Evolutionary conservation across 2,888 invertebrate species (phyloP), one percentile per base, ranked within the genome.

Genomic region (Megastigmus dorsalis): DNA sequence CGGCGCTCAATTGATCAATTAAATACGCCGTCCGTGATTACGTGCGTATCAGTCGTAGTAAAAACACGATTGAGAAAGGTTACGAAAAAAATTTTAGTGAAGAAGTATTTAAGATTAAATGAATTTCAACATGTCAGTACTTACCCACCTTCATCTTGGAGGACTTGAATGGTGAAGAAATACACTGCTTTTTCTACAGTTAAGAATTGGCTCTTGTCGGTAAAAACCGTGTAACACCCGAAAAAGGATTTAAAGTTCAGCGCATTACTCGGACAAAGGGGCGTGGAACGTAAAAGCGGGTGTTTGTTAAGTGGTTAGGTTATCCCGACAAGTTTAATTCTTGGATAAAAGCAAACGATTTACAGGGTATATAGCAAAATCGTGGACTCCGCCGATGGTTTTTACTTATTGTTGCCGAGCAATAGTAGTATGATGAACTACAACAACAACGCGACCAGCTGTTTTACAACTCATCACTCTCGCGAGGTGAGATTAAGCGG

Each of bases 381-480:
- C 7, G 23, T n/a, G 7, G 5, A 23, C 9, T 48, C 78, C 13
- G 15, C 0, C 0, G 28, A 59, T 9, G 74, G 79, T 9, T 82
- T 82, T 79, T 82, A 79, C 67, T n/a, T 82, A 1, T 80, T 79
- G 5, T 48, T 81, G 1, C 68, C 79, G 2, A 78, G 78, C 28
- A 80, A 82, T 66, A 81, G 80, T 50, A 80, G 79, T 15, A 76
- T 80, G 76, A 4, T 45, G 2, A 79, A 79, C 60, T 83, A 78
- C 76, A 78, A 79, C 0, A 66, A 79, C 36, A 84, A 84, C 59
- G 81, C 78, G 18, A 78, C 81, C 3, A 38, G 36, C 4, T 59
- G 33, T 20, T 72, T 50, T 20, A 57, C 55, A 0, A 65, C 72
- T 5, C 65, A 72, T 10, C 9, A 65, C 7, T 7, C 15, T 1